A percentile compares a stretch with the other conserved stretches of the same genome.
These are phyloP conservation scores for Poecilus cupreus DNA, from an alignment of 2,888 invertebrate species.

Conservation along the genomic window DNA sequence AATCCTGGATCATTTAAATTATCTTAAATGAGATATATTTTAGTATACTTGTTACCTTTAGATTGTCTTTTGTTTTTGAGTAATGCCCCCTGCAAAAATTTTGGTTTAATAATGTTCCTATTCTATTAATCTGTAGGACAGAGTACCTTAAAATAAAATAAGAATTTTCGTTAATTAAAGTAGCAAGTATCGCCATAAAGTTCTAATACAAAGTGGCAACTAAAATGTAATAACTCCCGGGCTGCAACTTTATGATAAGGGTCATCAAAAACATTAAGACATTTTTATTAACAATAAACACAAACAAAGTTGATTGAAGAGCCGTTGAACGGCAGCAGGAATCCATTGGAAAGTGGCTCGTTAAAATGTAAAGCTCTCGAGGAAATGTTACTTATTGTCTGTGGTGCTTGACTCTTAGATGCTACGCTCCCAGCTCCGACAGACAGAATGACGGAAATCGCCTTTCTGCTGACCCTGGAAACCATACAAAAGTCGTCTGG, in stretches of 20 bases:
- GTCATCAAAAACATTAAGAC: not conserved
- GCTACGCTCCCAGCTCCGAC: not conserved
- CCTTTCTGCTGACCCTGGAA: constrained; percentile 16
- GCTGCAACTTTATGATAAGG: not conserved
- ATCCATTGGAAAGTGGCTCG: constrained; percentile 32
- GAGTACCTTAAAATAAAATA: too few relatives aligned
- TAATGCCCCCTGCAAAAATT: too few relatives aligned
- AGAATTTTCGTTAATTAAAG: too few relatives aligned
- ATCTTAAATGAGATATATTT: too few relatives aligned
- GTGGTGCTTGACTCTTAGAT: not conserved
- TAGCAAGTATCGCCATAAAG: too few relatives aligned
- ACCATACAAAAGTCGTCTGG: not conserved
- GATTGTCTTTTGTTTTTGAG: too few relatives aligned
- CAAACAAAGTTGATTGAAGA: constrained; percentile 45
- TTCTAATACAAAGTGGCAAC: too few relatives aligned
- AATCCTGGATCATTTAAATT: too few relatives aligned
- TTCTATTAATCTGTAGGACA: too few relatives aligned
- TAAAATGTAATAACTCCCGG: too few relatives aligned
- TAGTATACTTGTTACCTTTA: too few relatives aligned
- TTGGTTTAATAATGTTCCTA: too few relatives aligned
- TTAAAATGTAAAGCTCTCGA: constrained; percentile 40
- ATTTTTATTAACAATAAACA: constrained; percentile 48
- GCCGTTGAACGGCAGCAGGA: not conserved
- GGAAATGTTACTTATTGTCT: constrained; percentile 40
- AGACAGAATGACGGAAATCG: not conserved